phyloP scores from a whole-genome alignment of 2,113 vertebrate species.

The Xiphias gladius region DNA sequence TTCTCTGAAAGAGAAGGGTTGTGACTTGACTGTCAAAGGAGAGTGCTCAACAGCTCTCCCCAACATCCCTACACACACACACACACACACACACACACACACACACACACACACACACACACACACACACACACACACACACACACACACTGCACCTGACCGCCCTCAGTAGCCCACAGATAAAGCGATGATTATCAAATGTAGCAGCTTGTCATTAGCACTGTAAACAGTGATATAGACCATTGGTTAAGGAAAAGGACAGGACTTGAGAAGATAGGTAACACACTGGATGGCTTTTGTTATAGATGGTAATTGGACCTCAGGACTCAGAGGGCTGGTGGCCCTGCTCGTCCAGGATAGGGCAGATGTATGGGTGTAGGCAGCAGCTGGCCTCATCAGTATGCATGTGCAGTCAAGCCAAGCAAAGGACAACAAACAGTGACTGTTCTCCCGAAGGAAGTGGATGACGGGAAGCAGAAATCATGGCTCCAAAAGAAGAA shows the following conservation, averaged over 20 bases:
- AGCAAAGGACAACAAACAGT: conserved; percentile 58
- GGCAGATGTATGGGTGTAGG: conserved; percentile 36
- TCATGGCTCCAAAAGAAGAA: background rate
- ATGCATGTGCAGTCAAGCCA: conserved; percentile 49
- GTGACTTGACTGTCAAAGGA: conserved; percentile 80
- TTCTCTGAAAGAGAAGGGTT: conserved; percentile 74
- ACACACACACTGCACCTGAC: conserved; percentile 61
- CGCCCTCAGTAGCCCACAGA: conserved; percentile 62
- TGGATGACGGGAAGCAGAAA: background rate
- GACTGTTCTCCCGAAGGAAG: conserved; percentile 46
- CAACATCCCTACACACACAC: conserved; percentile 31
- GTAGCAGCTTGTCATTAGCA: conserved; percentile 67
- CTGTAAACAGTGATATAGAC: conserved; percentile 53
- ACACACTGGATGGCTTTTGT: conserved; percentile 31
- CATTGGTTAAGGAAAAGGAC: conserved; percentile 37
- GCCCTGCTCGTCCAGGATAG: conserved; percentile 20
- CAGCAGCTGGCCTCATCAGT: conserved; percentile 65
- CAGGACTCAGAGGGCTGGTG: background rate
- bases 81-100: conserved; percentile 28
- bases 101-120: conserved; percentile 20
- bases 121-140: conserved; percentile 18
- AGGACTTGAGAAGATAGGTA: conserved; percentile 33
- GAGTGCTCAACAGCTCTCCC: conserved; percentile 49
- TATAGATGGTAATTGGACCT: conserved; percentile 1
- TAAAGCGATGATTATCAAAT: conserved; percentile 77